Base-by-base conservation (phyloP, 92 coral and sea anemone genomes). In the Desmophyllum pertusum region DNA sequence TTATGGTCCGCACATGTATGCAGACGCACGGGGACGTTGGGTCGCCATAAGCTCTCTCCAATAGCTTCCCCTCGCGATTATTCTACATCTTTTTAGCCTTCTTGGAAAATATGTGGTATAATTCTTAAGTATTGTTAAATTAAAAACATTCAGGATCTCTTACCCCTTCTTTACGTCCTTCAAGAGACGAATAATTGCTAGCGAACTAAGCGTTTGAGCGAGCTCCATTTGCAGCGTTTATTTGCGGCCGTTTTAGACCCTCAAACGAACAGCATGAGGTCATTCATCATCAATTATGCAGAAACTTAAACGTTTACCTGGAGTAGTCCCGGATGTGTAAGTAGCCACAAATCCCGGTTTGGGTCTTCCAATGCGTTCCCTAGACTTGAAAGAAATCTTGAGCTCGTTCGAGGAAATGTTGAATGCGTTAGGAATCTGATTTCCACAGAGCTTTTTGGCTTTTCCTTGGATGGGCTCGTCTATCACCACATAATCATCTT, bases 321-420 rank as follows among this genome's bases (percentile, higher is more conserved):
- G 95, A 21, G 95, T 92, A 3, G 95, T 89, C 36, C 99, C 99
- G 11, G 99, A 96, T 5, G 93, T 87, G 85, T 96, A 96, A 11
- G 99, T 96, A 15, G 99, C 99, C 52, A 96, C 98, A 86, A 94
- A 96, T 29, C 99, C 99, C 35, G 98, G 93, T 78, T 92, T 96
- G 76, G 91, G 82, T 40, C 89, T 88, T 39, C 93, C 98, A 30
- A 94, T 66, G 41, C 86, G 91, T 48, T 96, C 92, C 27, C 87
- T 92, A 29, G 99, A 94, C 81, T 84, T 91, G 76, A 96, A 96
- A 62, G 90, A 76, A 31, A 96, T 75, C 70, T 90, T 92, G 48
- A 96, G 62, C 65, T 90, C 93, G 75, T 90, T 96, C 3, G 97
- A 88, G 9, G 93, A 88, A 3, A 92, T 85, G 77, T 87, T 96